Base-by-base conservation (phyloP, 2,797 vertebrate species). In the Protosalanx chinensis region DNA sequence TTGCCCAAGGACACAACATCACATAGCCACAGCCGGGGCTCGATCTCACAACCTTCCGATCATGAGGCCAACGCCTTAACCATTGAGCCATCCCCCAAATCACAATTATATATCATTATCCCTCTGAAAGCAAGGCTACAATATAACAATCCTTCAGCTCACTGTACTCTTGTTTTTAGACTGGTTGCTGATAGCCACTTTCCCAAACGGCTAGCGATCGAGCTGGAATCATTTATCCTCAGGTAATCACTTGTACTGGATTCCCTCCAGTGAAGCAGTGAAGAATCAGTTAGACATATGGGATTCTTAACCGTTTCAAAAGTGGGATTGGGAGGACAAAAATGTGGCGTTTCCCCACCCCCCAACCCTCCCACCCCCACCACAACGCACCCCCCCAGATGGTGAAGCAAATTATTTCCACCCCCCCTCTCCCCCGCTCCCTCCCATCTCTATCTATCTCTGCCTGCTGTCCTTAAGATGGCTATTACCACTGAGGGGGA, bases 221-320 rank as follows among this genome's bases (percentile, higher is more conserved):
- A 12, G 41, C 41, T 46, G 33, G n/a, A 68, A 37, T 29, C 58
- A 15, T 49, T 73, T 76, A 70, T 69, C 67, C 67, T 65, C 73
- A 74, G 15, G 61, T 81, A 81, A 83, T 79, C 74, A 75, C 75
- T 76, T 69, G 71, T 46, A 79, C 75, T 73, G 75, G 73, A 75
- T 71, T 51, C 71, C 72, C 72, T 81, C 64, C 68, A 72, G 41
- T 62, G 68, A 69, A 71, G 72, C 32, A 67, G 70, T 62, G 2
- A 13, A 68, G 64, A 70, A 58, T 53, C 33, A 74, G 58, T 59
- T 72, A 71, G 46, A 35, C 70, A 68, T 65, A 27, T 64, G 33
- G 53, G 53, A 65, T 67, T 78, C 41, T 70, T 51, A 10, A 64
- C 49, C n/a, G 58, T 57, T 71, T 79, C 64, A 60, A 64, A 64